Conservation (phyloP, 2,113 vertebrate genomes). For the Brachypteracias leptosomus region DNA sequence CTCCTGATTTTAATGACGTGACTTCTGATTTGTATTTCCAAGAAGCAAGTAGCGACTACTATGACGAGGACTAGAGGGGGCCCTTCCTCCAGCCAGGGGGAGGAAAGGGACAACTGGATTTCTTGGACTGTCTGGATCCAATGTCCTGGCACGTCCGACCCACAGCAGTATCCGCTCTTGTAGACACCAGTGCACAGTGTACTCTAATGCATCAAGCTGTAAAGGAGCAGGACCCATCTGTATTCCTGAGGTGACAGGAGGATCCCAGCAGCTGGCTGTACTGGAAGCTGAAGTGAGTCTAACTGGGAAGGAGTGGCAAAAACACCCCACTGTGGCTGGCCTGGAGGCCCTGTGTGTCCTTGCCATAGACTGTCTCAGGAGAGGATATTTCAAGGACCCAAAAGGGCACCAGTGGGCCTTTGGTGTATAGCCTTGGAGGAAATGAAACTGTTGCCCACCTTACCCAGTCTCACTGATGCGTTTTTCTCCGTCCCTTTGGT, state of each 20-base stretch:
- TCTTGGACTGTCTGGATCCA: not conserved
- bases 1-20: not conserved
- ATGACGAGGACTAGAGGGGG: not conserved
- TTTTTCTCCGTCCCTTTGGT: not conserved
- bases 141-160: not conserved
- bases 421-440: not conserved
- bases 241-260: not conserved
- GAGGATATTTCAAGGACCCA: not conserved
- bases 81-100: not conserved
- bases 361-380: not conserved
- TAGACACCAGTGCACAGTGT: too few relatives aligned
- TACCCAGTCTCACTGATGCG: not conserved
- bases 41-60: not conserved
- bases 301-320: not conserved
- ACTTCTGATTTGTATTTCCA: not conserved
- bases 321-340: not conserved
- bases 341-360: not conserved
- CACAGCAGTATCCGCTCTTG: not conserved
- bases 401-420: not conserved
- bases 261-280: not conserved
- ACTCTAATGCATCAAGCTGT: not conserved
- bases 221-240: too few relatives aligned
- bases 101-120: not conserved
- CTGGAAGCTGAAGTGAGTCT: not conserved
- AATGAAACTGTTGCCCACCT: not conserved